Evolutionary conservation across 2,113 vertebrate genomes (phyloP).

Genomic region (Anolis carolinensis): DNA sequence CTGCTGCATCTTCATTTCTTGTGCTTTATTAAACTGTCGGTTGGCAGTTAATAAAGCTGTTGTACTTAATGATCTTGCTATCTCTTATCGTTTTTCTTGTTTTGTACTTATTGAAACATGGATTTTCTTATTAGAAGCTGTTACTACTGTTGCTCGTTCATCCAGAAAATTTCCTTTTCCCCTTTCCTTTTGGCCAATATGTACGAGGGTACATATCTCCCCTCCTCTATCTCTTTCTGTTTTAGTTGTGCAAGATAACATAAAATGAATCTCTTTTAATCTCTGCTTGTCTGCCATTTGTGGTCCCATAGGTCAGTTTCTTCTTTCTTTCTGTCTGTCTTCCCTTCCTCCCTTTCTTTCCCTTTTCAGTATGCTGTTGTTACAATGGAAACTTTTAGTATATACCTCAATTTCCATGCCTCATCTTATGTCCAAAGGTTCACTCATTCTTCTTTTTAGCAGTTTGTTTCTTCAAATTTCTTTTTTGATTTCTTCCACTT

Average conservation of each 20-base stretch:
- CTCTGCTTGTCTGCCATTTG: background rate
- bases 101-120: constrained; percentile 21
- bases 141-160: background rate
- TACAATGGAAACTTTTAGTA: background rate
- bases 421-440: background rate
- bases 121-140: background rate
- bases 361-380: background rate
- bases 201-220: background rate
- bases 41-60: constrained; percentile 20
- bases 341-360: background rate
- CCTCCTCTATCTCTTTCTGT: background rate
- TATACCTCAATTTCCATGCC: background rate
- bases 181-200: background rate
- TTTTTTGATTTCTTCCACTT: background rate
- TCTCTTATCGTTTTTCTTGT: constrained; percentile 12
- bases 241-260: background rate
- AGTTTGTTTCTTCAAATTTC: background rate
- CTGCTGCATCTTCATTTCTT: constrained; percentile 3
- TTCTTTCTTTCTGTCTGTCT: background rate
- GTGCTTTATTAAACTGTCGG: constrained; percentile 18
- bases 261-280: background rate
- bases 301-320: no score
- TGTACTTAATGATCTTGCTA: constrained; percentile 16
- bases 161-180: background rate
- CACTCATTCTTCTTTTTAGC: background rate